These are phyloP conservation scores for Pyrochroa serraticornis DNA, from an alignment of 2,888 invertebrate genomes.

Conservation along the genomic window DNA sequence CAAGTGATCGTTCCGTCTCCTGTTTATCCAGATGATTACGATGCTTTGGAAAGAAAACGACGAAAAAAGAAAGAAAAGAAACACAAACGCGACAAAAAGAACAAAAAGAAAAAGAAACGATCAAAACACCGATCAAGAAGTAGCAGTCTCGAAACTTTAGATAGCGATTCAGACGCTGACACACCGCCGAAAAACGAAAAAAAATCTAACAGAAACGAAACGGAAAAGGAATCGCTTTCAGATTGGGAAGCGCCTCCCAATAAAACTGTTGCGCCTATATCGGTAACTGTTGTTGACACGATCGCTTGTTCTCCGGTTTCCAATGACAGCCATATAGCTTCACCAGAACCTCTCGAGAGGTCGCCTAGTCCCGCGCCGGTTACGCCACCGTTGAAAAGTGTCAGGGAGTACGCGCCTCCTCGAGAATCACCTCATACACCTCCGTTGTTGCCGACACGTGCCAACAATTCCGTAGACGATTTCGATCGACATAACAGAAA, in stretches of 20 bases:
- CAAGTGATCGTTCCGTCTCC: constrained; percentile 42
- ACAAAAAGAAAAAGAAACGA: constrained; percentile 76
- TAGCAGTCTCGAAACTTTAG: constrained; percentile 69
- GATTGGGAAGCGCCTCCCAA: constrained; percentile 53
- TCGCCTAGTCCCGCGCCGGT: constrained; percentile 50
- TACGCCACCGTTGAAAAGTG: constrained; percentile 57
- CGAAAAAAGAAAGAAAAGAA: constrained; percentile 76
- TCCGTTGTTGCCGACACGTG: constrained; percentile 40
- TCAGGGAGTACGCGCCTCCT: constrained; percentile 53
- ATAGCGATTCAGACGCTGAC: constrained; percentile 57
- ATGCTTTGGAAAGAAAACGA: constrained; percentile 60
- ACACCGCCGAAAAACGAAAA: constrained; percentile 42
- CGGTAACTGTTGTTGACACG: constrained; percentile 42
- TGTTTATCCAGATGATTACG: constrained; percentile 59
- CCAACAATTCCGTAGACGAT: constrained; percentile 27
- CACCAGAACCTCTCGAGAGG: constrained; percentile 51
- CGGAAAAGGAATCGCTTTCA: constrained; percentile 46
- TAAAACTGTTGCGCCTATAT: constrained; percentile 25
- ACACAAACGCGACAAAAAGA: constrained; percentile 69
- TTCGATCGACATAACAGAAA: constrained; percentile 40
- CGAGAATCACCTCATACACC: constrained; percentile 75
- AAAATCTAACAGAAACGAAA: constrained; percentile 42
- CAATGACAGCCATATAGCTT: constrained; percentile 55
- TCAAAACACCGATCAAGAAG: constrained; percentile 69
- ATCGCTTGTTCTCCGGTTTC: constrained; percentile 57